A percentile compares a stretch with the other conserved stretches of the same genome.
Evolutionary conservation across 2,113 vertebrate genomes (phyloP).

Genomic region (Brevimyrus niger): DNA sequence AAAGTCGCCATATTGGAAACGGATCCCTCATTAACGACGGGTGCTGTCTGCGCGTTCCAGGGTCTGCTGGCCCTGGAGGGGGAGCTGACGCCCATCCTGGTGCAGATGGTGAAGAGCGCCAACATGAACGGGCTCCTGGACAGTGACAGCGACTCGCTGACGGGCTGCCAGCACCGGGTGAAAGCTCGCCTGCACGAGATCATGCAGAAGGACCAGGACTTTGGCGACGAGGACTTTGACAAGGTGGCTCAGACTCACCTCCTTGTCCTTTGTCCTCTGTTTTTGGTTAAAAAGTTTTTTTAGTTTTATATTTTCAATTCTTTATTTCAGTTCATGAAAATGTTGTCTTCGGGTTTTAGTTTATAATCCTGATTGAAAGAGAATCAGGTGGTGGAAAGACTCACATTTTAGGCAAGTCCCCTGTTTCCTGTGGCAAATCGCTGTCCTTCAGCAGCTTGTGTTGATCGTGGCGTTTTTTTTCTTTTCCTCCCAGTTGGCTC

Average conservation of each 20-base stretch:
- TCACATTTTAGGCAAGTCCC: neutral
- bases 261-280: neutral
- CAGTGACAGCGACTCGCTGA: conserved; percentile 89
- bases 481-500: conserved; percentile 68
- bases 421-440: neutral
- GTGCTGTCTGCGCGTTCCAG: conserved; percentile 50
- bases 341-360: neutral
- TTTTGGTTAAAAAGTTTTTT: neutral
- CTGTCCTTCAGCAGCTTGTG: neutral
- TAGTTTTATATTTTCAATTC: neutral
- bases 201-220: conserved; percentile 83
- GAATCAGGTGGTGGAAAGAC: neutral
- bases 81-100: conserved; percentile 93
- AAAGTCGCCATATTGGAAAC: neutral
- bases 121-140: conserved; percentile 98
- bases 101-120: conserved; percentile 99
- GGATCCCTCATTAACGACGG: neutral
- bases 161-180: conserved; percentile 89
- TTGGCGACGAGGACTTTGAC: conserved; percentile 78
- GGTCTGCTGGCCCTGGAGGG: conserved; percentile 91
- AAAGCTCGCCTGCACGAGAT: conserved; percentile 90
- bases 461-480: neutral
- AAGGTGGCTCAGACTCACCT: conserved; percentile 57
- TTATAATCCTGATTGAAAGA: neutral
- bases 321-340: neutral